Conservation (phyloP, 2,888 invertebrate genomes). For the Beris morrisii region DNA sequence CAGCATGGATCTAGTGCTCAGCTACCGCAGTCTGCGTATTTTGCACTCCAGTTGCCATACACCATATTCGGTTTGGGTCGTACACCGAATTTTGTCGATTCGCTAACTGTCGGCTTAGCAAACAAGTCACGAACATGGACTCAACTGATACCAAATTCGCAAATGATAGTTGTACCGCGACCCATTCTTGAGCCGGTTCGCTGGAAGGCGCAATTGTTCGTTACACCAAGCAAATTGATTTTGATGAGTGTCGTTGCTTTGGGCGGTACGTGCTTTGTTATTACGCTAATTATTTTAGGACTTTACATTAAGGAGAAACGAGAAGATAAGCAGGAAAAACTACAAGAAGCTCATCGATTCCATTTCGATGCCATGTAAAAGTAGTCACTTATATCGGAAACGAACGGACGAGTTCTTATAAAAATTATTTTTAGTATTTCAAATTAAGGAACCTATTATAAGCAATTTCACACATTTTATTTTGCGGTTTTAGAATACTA, state of each 20-base stretch:
- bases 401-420: slow-evolving; percentile 1
- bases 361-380: slow-evolving; percentile 83
- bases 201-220: slow-evolving; percentile 91
- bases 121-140: slow-evolving; percentile 75
- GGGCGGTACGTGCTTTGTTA: slow-evolving; percentile 81
- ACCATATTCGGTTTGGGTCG: slow-evolving; percentile 96
- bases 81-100: slow-evolving; percentile 96
- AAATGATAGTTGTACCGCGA: slow-evolving; percentile 92
- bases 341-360: slow-evolving; percentile 80
- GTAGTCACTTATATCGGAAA: slow-evolving; percentile 3
- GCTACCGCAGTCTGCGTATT: slow-evolving; percentile 88
- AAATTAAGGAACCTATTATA: too few relatives aligned
- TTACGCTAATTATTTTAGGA: slow-evolving; percentile 80
- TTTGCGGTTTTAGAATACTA: too few relatives aligned
- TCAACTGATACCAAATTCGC: slow-evolving; percentile 96
- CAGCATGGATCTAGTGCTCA: slow-evolving; percentile 84
- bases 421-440: slow-evolving; percentile 20
- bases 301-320: slow-evolving; percentile 88
- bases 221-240: slow-evolving; percentile 92
- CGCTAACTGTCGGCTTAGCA: slow-evolving; percentile 77
- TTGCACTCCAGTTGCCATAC: slow-evolving; percentile 91
- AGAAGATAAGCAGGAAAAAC: slow-evolving; percentile 76
- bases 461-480: too few relatives aligned
- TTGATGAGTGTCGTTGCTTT: slow-evolving; percentile 88
- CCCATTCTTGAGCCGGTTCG: slow-evolving; percentile 73